Base-by-base conservation (phyloP, 2,797 vertebrate species). In the Benthosema pterotum region DNA sequence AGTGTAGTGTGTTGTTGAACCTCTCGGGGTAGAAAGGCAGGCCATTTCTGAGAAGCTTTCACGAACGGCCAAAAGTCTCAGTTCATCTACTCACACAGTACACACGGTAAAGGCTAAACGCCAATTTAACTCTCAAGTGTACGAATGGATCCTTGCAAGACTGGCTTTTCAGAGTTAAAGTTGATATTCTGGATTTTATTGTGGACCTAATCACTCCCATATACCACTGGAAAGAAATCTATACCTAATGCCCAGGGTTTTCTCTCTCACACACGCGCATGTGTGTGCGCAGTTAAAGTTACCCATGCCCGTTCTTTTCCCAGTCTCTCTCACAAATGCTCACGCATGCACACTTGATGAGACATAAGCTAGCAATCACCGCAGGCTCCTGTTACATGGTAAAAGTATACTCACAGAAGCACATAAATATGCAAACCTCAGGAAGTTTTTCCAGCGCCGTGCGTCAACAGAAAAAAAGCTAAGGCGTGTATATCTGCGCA, bases 371-470 rank as follows among this genome's bases (percentile, higher is more conserved):
- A 78, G 83, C 83, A 88, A 85, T 83, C 82, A 83, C 80, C 80
- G 72, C 75, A 78, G 74, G 79, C 73, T 79, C 73, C 70, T 72
- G 82, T 83, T 82, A 89, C 79, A 89, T 84, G 80, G 83, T 85
- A 84, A 86, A 85, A 81, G 83, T 88, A 83, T 85, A 87, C 88
- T 87, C 87, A 87, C 87, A 90, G 70, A 85, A 75, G 78, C 83
- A 79, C 75, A 82, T 62, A 86, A 87, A 87, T 82, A 87, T 79
- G 83, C 78, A 78, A 78, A 86, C 79, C 83, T 84, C 81, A 79
- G 83, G 80, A 88, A 76, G 75, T 78, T 83, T 87, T 83, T 83
- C 80, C 86, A 83, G 82, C 65, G 75, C 72, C 75, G 77, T 83
- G 78, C 63, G 74, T 80, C 77, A 80, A 82, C 82, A 76, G 16